These are phyloP conservation scores for Actinia equina DNA, from an alignment of 64 coral and sea anemone species.

Conservation along the genomic window DNA sequence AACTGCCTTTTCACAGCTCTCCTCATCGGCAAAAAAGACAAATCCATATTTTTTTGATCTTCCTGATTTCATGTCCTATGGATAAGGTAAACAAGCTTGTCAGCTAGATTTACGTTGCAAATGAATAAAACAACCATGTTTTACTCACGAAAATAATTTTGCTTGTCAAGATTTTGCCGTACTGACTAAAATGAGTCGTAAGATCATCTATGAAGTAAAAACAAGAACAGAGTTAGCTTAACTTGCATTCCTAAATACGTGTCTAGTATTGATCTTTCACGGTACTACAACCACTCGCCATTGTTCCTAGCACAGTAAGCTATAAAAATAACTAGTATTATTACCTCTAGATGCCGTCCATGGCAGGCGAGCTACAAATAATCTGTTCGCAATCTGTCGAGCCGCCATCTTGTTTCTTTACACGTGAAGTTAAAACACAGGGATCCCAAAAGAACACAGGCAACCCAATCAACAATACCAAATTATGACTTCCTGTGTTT, in stretches of 20 bases:
- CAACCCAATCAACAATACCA: background rate
- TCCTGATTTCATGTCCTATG: constrained; percentile 25
- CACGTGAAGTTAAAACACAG: constrained; percentile 7
- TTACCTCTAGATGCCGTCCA: constrained; percentile 85
- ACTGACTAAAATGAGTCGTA: constrained; percentile 70
- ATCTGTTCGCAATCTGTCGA: constrained; percentile 2
- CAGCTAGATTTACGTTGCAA: background rate
- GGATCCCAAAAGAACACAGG: background rate
- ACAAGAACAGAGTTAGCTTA: background rate
- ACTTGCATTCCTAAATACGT: background rate
- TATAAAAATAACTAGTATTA: background rate
- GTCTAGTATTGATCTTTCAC: background rate
- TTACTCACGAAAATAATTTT: constrained; percentile 77
- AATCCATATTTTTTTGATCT: constrained; percentile 53
- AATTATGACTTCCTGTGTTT: background rate
- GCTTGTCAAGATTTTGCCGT: constrained; percentile 48
- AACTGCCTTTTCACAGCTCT: constrained; percentile 32
- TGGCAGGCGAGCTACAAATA: constrained; percentile 76
- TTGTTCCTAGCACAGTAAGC: background rate
- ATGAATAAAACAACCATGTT: background rate
- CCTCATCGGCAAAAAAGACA: constrained; percentile 41
- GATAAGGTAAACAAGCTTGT: background rate
- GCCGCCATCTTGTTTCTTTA: constrained; percentile 52
- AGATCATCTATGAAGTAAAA: constrained; percentile 40
- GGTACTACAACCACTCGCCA: background rate